A percentile compares a stretch with the other conserved stretches of the same genome.
These are phyloP conservation scores for Molorchus minor DNA, from an alignment of 2,888 invertebrate genomes.

Conservation along the genomic window DNA sequence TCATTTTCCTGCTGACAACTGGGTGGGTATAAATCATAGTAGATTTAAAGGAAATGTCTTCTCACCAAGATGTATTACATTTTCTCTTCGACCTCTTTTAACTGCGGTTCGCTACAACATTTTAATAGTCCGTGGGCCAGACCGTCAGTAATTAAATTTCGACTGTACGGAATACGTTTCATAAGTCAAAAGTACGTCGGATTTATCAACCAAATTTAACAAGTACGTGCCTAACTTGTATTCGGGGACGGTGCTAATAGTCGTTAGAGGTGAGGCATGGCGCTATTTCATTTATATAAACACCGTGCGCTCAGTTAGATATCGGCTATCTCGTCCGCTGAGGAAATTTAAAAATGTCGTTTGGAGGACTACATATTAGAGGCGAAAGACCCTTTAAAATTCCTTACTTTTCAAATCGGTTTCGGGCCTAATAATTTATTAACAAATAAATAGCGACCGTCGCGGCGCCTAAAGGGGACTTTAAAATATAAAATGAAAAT, in stretches of 20 bases:
- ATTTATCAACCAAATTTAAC: conserved; percentile 60
- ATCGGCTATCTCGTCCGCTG: conserved; percentile 46
- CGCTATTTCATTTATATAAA: conserved; percentile 65
- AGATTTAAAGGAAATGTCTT: conserved; percentile 61
- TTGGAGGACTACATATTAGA: conserved; percentile 21
- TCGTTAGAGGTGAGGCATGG: conserved; percentile 63
- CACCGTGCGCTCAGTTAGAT: conserved; percentile 57
- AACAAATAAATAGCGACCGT: too few species aligned
- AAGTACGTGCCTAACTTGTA: conserved; percentile 59
- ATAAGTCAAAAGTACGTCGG: conserved; percentile 55
- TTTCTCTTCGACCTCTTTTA: conserved; percentile 51
- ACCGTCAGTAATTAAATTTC: conserved; percentile 10
- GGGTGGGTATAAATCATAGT: conserved; percentile 58
- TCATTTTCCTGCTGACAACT: conserved; percentile 58
- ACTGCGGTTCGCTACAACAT: conserved; percentile 33
- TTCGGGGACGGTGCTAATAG: conserved; percentile 62
- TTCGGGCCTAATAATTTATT: too few species aligned
- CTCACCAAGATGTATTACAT: conserved; percentile 58
- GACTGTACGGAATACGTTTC: conserved; percentile 18
- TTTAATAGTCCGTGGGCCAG: conserved; percentile 20
- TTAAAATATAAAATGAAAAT: too few species aligned
- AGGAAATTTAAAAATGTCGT: conserved; percentile 37
- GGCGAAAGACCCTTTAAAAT: too few species aligned
- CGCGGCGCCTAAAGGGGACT: too few species aligned
- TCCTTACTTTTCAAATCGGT: too few species aligned